phyloP scores from a whole-genome alignment of 2,113 vertebrate genomes.

The Plecotus auritus region DNA sequence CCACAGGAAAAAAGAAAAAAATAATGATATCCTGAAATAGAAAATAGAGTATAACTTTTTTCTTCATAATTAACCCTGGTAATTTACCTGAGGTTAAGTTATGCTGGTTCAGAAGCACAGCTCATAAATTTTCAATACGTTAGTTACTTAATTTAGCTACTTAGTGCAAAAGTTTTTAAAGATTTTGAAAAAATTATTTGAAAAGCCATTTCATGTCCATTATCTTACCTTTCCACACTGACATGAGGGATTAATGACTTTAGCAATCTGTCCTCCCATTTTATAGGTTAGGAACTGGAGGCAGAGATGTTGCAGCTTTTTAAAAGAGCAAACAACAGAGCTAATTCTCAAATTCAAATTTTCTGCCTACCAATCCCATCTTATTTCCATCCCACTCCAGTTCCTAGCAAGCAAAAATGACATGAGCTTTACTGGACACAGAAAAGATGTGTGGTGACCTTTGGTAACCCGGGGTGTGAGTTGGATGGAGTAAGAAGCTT shows the following conservation, averaged over 20 bases:
- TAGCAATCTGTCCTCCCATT: neutral
- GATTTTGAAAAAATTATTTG: neutral
- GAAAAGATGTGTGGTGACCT: neutral
- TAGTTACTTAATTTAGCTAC: neutral
- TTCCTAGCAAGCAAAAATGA: neutral
- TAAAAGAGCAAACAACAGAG: neutral
- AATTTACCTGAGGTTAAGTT: constrained; percentile 25
- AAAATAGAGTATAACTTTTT: constrained; percentile 39
- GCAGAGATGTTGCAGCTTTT: neutral
- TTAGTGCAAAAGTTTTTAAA: neutral
- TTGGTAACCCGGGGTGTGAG: neutral
- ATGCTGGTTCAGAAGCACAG: neutral
- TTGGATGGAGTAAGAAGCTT: neutral
- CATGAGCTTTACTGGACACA: neutral
- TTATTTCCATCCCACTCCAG: neutral
- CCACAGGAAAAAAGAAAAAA: constrained; percentile 22
- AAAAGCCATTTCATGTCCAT: neutral
- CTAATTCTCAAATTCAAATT: neutral
- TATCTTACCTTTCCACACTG: neutral
- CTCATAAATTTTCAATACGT: neutral
- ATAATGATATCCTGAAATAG: constrained; percentile 41
- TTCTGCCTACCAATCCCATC: neutral
- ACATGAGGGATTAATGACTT: neutral
- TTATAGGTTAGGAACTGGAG: neutral
- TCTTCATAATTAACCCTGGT: constrained; percentile 16